Base-by-base conservation (phyloP, 1,140 invertebrate species). In the Sminthurides bifidus region DNA sequence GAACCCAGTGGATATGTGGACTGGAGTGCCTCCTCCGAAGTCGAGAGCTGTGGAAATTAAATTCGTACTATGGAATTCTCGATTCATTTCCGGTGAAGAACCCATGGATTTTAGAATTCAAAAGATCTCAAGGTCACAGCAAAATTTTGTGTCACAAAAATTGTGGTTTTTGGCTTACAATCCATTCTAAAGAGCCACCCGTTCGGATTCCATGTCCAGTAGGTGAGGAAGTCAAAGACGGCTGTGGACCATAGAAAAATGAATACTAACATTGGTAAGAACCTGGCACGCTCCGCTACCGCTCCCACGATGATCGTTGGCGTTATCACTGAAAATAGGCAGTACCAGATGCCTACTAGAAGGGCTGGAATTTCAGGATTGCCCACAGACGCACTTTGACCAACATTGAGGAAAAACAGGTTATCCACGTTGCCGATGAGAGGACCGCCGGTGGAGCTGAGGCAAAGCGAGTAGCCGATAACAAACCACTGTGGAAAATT, bases 261-360 rank as follows among this genome's bases (percentile, higher is more conserved):
- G 48, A 62, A 62, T 3, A 62, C 51, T 1, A 62, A 43, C 14
- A 33, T 35, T 1, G 60, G 60, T 6, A 59, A 27, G 40, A 62
- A 55, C 24, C 56, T 21, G 3, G 61, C 43, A 17, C 61, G 24
- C 49, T 63, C 61, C 17, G 52, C 54, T 15, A 63, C 52, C 10
- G 45, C 61, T 0, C 61, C 61, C 3, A 63, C 14, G n/a, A 63
- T 63, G 49, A 63, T 63, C n/a, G 58, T 59, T 19, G 61, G 61
- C n/a, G 61, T 63, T n/a, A 63, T 63, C 14, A 45, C 54, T 2
- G 61, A 54, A 40, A 63, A 63, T 2, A 63, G 33, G 30, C 61
- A 59, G 19, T 63, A 63, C 61, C 61, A 63, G 49, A 63, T 63
- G 10, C 52, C 46, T 27, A 59, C 51, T 1, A 63, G 33, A 10